Evolutionary conservation across 2,888 invertebrate species (phyloP).

Genomic region (Pyrgus malvae): DNA sequence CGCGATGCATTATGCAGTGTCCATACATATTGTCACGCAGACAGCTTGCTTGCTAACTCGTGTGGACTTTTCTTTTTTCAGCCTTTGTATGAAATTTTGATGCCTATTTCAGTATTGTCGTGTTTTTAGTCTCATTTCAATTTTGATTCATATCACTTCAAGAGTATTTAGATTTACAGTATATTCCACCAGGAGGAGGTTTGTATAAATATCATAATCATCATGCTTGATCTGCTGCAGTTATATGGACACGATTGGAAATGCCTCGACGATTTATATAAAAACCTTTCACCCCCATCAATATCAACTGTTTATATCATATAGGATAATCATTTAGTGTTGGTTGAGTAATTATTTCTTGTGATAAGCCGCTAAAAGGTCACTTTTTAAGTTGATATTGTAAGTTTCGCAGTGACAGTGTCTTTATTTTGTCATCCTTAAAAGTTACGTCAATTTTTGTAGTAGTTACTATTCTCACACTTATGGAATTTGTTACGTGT

Average conservation of each 20-base stretch:
- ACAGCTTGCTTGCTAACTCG: slow-evolving; percentile 71
- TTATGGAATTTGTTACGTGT: too few species aligned
- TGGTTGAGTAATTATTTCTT: too few species aligned
- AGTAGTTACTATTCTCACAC: too few species aligned
- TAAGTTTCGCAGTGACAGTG: too few species aligned
- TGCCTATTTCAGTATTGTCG: slow-evolving; percentile 10
- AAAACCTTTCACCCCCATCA: neutral
- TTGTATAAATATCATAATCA: slow-evolving; percentile 10
- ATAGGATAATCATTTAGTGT: neutral
- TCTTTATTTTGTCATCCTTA: too few species aligned
- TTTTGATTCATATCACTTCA: slow-evolving; percentile 7
- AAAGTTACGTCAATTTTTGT: too few species aligned
- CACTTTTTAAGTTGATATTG: too few species aligned
- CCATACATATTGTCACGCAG: slow-evolving; percentile 56
- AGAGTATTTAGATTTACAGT: slow-evolving; percentile 6
- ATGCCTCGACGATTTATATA: slow-evolving; percentile 5
- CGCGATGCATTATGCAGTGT: slow-evolving; percentile 63
- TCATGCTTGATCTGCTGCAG: slow-evolving; percentile 22
- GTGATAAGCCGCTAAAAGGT: too few species aligned
- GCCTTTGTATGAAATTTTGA: slow-evolving; percentile 38
- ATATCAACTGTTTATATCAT: neutral
- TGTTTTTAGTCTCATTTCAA: neutral
- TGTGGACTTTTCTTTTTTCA: slow-evolving; percentile 51
- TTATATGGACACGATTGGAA: slow-evolving; percentile 6
- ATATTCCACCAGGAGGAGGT: slow-evolving; percentile 7